Evolutionary conservation across 2,888 invertebrate genomes (phyloP), one percentile per base, ranked within the genome.

Genomic region (Sisyra terminalis): DNA sequence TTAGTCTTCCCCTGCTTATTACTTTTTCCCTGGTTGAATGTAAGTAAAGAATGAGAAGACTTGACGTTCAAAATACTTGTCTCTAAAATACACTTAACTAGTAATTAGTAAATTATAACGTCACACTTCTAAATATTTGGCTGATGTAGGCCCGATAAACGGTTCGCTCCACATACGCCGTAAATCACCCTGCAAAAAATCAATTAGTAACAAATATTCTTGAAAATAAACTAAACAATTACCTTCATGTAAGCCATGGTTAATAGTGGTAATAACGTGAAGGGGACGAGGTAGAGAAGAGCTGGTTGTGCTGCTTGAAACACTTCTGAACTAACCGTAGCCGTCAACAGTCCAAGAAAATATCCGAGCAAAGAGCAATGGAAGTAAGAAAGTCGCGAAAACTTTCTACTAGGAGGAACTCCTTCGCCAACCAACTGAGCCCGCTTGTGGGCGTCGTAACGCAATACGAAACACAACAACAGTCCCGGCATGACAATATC

Each of bases 221-320:
- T 14, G 34, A 13, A 41, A 39, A 39, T 10, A 31, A 35, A 39
- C 4, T 31, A 11, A 15, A 39, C 7, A 9, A 16, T 55, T 64
- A 92, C 93, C 79, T 93, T 94, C 52, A 96, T 74, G 66, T 96
- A 96, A 50, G 96, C 96, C 94, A 96, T 96, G 51, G 93, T 88
- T 54, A 96, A 76, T 50, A 96, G 74, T 51, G 96, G 96, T 65
- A 96, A 73, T 60, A 96, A 73, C 58, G 94, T 96, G 67, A 96
- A 96, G 57, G 96, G 96, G 61, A 96, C 96, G 57, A 96, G 77
- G 71, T 96, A 96, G 46, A 96, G 75, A 54, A 96, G 75, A 52
- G 96, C 96, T 48, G 96, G 96, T 66, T 96, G 96, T 49, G 96
- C 94, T 52, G 94, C 94, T 71, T 92, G 92, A 72, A 96, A 96